Evolutionary conservation across 2,113 vertebrate genomes (phyloP), one percentile per base, ranked within the genome.

Genomic region (Tricholaema leucomelas): DNA sequence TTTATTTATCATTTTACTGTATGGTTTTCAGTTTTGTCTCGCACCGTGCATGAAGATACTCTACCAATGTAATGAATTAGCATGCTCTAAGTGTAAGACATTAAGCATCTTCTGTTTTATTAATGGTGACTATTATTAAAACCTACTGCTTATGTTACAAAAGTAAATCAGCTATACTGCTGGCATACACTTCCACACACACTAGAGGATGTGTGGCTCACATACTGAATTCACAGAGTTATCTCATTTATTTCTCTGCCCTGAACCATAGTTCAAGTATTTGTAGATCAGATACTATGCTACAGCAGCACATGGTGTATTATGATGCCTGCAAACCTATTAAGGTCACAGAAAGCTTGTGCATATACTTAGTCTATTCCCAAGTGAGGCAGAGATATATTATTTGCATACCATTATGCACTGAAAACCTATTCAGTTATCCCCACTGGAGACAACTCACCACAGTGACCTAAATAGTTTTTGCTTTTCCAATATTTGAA

Each of bases 401-500:
- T 92, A 96, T 96, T 93, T 96, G 91, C 95, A 96, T 96, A 88
- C 33, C 33, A 96, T 96, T 94, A 94, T 78, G 66, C 64, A 87
- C 89, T 90, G 86, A 81, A 94, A 92, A 78, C 63, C 91, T 93
- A 85, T 88, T 94, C 87, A 79, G 78, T 70, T 78, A 91, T 95
- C 79, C 90, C 74, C 35, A 10, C 35, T 87, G 69, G 87, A 96
- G 64, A 88, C 85, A 92, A 92, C 71, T 92, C 85, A 92, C 87
- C 52, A 85, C 88, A 78, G 74, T 92, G 96, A 90, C 90, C 94
- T 92, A 94, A 91, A 96, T 48, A 96, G 35, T 67, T 90, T 90
- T 93, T 86, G 80, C 40, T 88, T 71, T 75, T 89, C 30, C 88
- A 83, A 6, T 91, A 93, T 72, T 59, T 80, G 94, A 92, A 94